phyloP scores from a whole-genome alignment of 2,888 invertebrate species.

The Caenorhabditis panamensis region DNA sequence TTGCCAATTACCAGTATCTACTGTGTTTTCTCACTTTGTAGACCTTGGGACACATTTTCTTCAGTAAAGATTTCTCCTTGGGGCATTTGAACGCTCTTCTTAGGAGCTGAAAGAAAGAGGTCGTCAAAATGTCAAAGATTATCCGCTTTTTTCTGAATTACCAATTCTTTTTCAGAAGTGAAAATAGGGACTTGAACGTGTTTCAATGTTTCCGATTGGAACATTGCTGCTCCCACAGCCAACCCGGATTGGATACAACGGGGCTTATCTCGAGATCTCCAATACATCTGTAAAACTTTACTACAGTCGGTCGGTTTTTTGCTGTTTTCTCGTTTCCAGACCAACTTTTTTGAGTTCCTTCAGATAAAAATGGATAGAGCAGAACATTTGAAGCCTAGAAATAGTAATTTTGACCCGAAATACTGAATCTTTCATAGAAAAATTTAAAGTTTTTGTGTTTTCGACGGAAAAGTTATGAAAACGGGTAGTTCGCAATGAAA shows the following conservation, averaged over 20 bases:
- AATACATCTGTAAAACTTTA: conserved; percentile 22
- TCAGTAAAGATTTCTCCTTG: neutral
- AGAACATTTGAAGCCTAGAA: too few relatives aligned
- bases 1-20: neutral
- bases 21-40: neutral
- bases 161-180: neutral
- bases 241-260: conserved; percentile 10
- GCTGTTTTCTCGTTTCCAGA: too few relatives aligned
- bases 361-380: too few relatives aligned
- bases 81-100: neutral
- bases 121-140: too few relatives aligned
- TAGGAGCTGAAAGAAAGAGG: neutral
- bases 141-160: neutral
- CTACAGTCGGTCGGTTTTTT: too few relatives aligned
- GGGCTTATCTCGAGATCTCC: neutral
- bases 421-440: too few relatives aligned
- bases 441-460: too few relatives aligned
- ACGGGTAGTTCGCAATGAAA: too few relatives aligned
- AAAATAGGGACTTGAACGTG: neutral
- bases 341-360: too few relatives aligned
- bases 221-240: conserved; percentile 19
- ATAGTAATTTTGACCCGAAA: too few relatives aligned
- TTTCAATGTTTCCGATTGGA: neutral
- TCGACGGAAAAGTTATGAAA: too few relatives aligned
- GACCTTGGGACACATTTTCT: neutral